A percentile compares a stretch with the other conserved stretches of the same genome.
Evolutionary conservation across 2,888 invertebrate genomes (phyloP).

Genomic region (Drosophila peninsularis): DNA sequence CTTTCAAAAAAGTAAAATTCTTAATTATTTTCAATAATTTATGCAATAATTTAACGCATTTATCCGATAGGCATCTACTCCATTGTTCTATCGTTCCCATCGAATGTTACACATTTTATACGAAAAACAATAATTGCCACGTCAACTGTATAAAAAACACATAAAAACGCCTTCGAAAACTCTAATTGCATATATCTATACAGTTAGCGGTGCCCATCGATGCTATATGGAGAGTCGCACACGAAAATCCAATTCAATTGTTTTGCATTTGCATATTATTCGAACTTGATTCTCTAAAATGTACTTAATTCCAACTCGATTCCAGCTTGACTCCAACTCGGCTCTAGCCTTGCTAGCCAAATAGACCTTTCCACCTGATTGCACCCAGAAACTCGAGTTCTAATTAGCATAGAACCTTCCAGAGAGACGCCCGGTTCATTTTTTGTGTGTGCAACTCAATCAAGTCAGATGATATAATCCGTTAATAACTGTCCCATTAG

Average conservation of each 20-base stretch:
- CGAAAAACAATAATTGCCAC: conserved; percentile 10
- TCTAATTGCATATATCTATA: conserved; percentile 16
- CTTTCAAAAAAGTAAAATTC: background rate
- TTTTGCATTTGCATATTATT: conserved; percentile 28
- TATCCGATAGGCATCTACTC: conserved; percentile 7
- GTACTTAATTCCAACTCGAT: conserved; percentile 32
- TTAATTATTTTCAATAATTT: background rate
- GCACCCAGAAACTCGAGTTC: conserved; percentile 25
- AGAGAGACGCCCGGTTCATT: conserved; percentile 4
- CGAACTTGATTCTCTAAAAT: conserved; percentile 16
- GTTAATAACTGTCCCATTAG: conserved; percentile 55
- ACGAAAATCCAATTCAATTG: conserved; percentile 47
- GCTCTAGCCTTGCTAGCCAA: conserved; percentile 51
- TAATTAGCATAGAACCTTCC: conserved; percentile 55
- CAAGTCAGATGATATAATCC: conserved; percentile 37
- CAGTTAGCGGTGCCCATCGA: background rate
- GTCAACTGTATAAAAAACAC: conserved; percentile 13
- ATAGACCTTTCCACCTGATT: conserved; percentile 70
- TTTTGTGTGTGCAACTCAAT: conserved; percentile 18
- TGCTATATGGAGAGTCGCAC: conserved; percentile 28
- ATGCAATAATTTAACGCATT: conserved; percentile 9
- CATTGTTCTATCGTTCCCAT: conserved; percentile 15
- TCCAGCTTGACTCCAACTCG: conserved; percentile 20
- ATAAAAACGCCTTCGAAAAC: conserved; percentile 14
- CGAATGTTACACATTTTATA: conserved; percentile 25